Base-by-base conservation (phyloP, 2,888 invertebrate genomes). In the Caenorhabditis sp. region DNA sequence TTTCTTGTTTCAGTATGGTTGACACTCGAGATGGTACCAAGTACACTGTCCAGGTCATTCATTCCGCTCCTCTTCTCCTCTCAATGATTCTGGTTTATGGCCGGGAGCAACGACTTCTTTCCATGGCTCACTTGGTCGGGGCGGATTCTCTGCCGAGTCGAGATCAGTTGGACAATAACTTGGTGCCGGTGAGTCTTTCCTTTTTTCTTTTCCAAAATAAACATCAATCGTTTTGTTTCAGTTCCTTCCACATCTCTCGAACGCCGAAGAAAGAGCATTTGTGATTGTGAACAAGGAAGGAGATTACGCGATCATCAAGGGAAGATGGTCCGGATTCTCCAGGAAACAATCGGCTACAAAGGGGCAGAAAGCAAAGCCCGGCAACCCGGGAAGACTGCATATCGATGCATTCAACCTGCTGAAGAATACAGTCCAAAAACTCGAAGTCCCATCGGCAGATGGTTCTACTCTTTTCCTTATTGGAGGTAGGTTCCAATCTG, bases 11-110 rank as follows among this genome's bases (percentile, higher is more conserved):
- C 80, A 92, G 92, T 50, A 87, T 92, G 18, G 92, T 89, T 88
- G 77, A 90, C 85, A 62, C 92, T 85, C 89, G 92, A 88, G 89
- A 92, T 88, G 78, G 92, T 87, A 88, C 92, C 87, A 81, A 92
- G 92, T 93, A 92, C 87, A 92, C 92, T 1, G 92, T 92, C 40
- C 93, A 93, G 65, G 90, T 93, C 3, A 91, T 93, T 24, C 93
- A 93, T 88, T 92, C 92, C 26, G 91, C 93, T 3, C 91, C 92
- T 2, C 87, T 93, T 80, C 88, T 93, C 72, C 92, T 93, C 87
- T 93, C 93, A n/a, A 92, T 92, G 74, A 92, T 93, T 13, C 92
- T 93, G 67, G 92, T 93, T 35, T 93, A 90, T 62, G 88, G 88
- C 0, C 67, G 79, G 77, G 90, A 86, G 37, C 86, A 86, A 79